Base-by-base conservation (phyloP, 2,888 invertebrate species). In the Ethmia dodecea region DNA sequence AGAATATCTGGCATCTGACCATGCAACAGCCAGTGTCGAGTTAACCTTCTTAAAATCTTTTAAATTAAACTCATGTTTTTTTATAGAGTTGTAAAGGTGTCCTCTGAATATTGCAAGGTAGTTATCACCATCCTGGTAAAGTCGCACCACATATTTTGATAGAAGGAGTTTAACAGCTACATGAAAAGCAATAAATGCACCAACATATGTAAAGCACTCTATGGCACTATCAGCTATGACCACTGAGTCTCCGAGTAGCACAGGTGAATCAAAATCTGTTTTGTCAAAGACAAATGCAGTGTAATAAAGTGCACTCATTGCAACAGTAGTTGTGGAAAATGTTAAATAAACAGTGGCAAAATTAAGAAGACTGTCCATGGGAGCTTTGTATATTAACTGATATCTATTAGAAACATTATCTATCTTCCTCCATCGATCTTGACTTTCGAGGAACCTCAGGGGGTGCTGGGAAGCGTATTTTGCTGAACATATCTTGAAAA, bases 331-430 rank as follows among this genome's bases (percentile, higher is more conserved):
- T 13, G 77, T 75, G 5, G 83, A 67, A 28, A 72, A 37, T 13
- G 79, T 73, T 31, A 84, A 40, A 45, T 77, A 84, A 6, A 67
- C 54, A 1, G 76, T 49, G 3, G 63, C 35, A 44, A 55, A 71
- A 24, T 79, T 79, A 2, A 84, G 47, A 12, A 47, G 28, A 3
- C 55, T 61, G 4, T 70, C 71, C 81, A 86, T 79, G 1, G 86
- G 84, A 3, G 77, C 81, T 57, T 80, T 86, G 38, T 86, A 86
- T 37, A 86, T 80, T 33, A 86, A 45, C 24, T 81, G 60, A 73
- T 76, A 86, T 13, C 59, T 49, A 45, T 59, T 58, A 6, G 79
- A 60, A 27, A 86, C 41, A 16, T 64, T 60, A 45, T 86, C 84
- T 28, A 53, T 66, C 41, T 63, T 56, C 45, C 63, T 69, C 74